Conservation (phyloP, 2,888 invertebrate genomes). For the Orthonychiurus folsomi region DNA sequence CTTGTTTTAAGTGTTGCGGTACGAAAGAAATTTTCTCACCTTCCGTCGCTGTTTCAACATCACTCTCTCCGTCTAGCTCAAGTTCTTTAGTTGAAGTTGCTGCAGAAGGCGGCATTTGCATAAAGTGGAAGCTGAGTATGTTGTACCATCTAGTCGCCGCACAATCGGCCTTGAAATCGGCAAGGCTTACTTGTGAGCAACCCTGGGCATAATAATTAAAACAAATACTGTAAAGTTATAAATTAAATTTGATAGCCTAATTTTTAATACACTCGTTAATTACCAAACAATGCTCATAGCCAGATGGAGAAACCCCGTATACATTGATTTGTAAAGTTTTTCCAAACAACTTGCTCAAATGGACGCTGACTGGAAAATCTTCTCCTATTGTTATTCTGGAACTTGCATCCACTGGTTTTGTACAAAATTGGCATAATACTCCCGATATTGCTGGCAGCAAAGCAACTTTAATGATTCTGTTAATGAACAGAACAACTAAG, state of each 20-base stretch:
- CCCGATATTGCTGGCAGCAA: constrained; percentile 55
- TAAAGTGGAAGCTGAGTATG: constrained; percentile 71
- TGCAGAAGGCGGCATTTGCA: constrained; percentile 49
- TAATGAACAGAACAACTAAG: constrained; percentile 3
- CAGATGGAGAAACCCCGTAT: constrained; percentile 48
- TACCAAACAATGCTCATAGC: constrained; percentile 75
- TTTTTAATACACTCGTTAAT: constrained; percentile 45
- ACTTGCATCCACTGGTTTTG: constrained; percentile 61
- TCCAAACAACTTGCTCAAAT: constrained; percentile 65
- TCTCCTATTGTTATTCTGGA: constrained; percentile 69
- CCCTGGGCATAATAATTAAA: no score
- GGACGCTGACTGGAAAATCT: constrained; percentile 65
- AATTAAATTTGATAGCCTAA: no score
- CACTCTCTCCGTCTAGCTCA: constrained; percentile 1
- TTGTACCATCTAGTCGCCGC: constrained; percentile 90
- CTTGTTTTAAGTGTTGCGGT: constrained; percentile 45
- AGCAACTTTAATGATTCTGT: constrained; percentile 56
- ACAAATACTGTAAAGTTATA: no score
- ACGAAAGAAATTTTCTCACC: constrained; percentile 5
- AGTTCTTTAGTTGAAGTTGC: neutral
- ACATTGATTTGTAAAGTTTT: constrained; percentile 88
- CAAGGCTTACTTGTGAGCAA: constrained; percentile 88
- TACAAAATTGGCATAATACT: constrained; percentile 53
- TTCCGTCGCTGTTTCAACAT: constrained; percentile 5
- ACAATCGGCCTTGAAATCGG: constrained; percentile 79